Conservation (phyloP, 2,888 invertebrate species). For the Cephus runcator region DNA sequence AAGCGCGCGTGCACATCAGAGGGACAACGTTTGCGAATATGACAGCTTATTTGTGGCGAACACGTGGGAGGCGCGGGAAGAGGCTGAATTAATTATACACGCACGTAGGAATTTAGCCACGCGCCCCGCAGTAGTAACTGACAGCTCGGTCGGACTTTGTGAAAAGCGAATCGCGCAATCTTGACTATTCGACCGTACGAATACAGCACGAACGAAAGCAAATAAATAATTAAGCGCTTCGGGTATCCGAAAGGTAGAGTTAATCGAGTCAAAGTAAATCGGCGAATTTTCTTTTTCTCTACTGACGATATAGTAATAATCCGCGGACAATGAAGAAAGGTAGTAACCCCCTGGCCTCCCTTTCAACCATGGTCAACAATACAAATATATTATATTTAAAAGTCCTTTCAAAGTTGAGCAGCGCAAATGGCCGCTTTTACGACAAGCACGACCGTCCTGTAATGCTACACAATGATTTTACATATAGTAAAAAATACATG, state of each 20-base stretch:
- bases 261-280: neutral
- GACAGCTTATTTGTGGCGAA: neutral
- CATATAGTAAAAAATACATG: constrained; percentile 50
- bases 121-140: neutral
- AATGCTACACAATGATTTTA: constrained; percentile 51
- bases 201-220: neutral
- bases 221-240: neutral
- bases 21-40: neutral
- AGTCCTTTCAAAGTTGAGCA: constrained; percentile 42
- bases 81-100: constrained; percentile 2
- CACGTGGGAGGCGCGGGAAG: constrained; percentile 2
- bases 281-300: neutral
- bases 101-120: neutral
- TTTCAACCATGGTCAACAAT: constrained; percentile 3
- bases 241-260: neutral
- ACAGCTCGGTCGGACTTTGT: neutral
- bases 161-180: neutral
- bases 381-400: constrained; percentile 34
- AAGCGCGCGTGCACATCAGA: neutral
- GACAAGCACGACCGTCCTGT: constrained; percentile 40
- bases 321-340: neutral
- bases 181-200: neutral
- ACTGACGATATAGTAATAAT: too few relatives aligned
- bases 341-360: too few relatives aligned
- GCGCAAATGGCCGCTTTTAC: constrained; percentile 43